These are phyloP conservation scores for Salvelinus sp. DNA, from an alignment of 2,113 vertebrate genomes.

Conservation along the genomic window DNA sequence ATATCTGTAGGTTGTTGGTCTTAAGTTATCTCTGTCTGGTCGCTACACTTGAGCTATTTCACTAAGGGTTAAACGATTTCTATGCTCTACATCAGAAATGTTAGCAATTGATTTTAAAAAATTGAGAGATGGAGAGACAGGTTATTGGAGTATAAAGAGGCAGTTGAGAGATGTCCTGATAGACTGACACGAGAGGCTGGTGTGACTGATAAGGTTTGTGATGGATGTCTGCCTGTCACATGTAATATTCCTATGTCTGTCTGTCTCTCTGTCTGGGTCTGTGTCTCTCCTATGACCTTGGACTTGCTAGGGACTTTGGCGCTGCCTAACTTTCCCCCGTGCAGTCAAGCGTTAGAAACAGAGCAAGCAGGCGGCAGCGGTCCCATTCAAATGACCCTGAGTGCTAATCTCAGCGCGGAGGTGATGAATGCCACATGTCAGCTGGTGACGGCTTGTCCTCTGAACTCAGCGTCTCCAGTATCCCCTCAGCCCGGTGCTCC, in stretches of 20 bases:
- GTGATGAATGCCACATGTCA: slow-evolving; percentile 58
- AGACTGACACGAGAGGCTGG: neutral
- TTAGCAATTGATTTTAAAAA: too few species aligned
- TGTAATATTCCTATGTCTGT: slow-evolving; percentile 8
- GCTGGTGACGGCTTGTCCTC: slow-evolving; percentile 40
- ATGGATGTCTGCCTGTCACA: slow-evolving; percentile 24
- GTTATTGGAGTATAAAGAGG: too few species aligned
- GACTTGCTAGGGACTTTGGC: slow-evolving; percentile 34
- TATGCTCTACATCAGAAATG: too few species aligned
- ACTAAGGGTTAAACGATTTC: neutral
- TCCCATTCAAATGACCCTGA: slow-evolving; percentile 33
- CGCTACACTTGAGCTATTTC: too few species aligned
- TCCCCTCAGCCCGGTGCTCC: slow-evolving; percentile 13
- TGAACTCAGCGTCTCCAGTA: slow-evolving; percentile 32
- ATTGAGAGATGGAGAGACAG: too few species aligned
- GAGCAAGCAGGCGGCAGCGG: slow-evolving; percentile 9
- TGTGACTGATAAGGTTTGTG: slow-evolving; percentile 34
- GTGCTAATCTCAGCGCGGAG: slow-evolving; percentile 45
- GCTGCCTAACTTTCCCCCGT: neutral
- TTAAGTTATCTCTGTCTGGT: neutral
- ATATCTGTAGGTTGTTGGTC: neutral
- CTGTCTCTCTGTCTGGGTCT: neutral
- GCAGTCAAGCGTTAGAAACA: slow-evolving; percentile 10
- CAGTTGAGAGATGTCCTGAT: too few species aligned
- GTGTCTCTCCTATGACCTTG: slow-evolving; percentile 21